These are phyloP conservation scores for Idris sp. DNA, from an alignment of 1,140 invertebrate species.

Conservation along the genomic window DNA sequence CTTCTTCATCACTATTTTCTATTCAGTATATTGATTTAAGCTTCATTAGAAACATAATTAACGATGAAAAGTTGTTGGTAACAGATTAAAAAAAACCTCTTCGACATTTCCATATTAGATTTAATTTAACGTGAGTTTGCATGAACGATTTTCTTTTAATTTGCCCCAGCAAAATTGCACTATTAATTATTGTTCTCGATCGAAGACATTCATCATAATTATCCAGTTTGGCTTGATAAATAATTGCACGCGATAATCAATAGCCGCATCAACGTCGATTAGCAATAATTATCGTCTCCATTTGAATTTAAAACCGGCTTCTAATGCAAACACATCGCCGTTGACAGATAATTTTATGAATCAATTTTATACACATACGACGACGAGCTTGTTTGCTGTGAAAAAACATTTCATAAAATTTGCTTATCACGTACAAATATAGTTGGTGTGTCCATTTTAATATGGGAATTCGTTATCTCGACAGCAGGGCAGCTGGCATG, in stretches of 20 bases:
- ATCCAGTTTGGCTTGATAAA: constrained; percentile 15
- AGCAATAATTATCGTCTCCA: constrained; percentile 26
- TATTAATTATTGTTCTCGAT: constrained; percentile 38
- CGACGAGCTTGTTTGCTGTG: no score
- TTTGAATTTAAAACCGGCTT: background rate
- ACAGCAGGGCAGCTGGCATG: constrained; percentile 24
- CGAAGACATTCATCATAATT: constrained; percentile 47
- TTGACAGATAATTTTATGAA: no score
- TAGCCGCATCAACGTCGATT: constrained; percentile 33
- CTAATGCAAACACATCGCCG: no score
- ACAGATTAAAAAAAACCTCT: constrained; percentile 10
- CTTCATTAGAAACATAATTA: constrained; percentile 40
- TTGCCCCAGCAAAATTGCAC: constrained; percentile 14
- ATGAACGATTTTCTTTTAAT: no score
- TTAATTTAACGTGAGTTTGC: no score
- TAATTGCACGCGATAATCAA: constrained; percentile 50
- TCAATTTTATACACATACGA: no score
- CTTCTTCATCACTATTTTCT: no score
- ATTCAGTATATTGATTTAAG: constrained; percentile 49
- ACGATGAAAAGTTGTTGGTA: constrained; percentile 29
- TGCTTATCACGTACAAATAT: no score
- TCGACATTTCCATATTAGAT: constrained; percentile 34
- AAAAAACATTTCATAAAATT: no score
- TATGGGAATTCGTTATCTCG: no score
- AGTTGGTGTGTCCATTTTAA: no score